A percentile compares a stretch with the other conserved stretches of the same genome.
Evolutionary conservation across 2,797 vertebrate species (phyloP).

Genomic region (Melanotaenia boesemani): DNA sequence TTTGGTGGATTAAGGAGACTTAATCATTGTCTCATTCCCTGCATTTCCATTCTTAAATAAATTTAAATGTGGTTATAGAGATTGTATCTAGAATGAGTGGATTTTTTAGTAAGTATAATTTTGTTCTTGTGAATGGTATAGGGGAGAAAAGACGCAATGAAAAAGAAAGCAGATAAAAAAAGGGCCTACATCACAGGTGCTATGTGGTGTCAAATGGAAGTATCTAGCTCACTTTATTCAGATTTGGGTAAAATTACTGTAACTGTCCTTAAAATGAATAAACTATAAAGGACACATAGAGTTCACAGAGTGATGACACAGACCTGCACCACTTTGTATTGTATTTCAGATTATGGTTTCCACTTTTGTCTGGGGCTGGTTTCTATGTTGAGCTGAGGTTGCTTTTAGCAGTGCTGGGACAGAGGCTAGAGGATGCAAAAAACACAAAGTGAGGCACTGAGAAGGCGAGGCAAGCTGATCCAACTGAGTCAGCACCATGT

Average conservation of each 20-base stretch:
- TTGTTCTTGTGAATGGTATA: conserved; percentile 18
- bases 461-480: conserved; percentile 47
- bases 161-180: background rate
- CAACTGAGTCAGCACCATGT: conserved; percentile 82
- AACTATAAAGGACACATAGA: conserved; percentile 12
- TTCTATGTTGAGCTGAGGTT: conserved; percentile 37
- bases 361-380: conserved; percentile 28
- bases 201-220: conserved; percentile 21
- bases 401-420: conserved; percentile 42
- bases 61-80: conserved; percentile 57
- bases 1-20: conserved; percentile 69
- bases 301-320: conserved; percentile 2
- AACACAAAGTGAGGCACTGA: conserved; percentile 38
- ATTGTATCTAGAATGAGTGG: conserved; percentile 43
- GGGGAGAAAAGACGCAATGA: too few species aligned
- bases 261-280: conserved; percentile 20
- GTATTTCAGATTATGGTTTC: conserved; percentile 31
- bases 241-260: background rate
- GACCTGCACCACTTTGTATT: conserved; percentile 8
- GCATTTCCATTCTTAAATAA: conserved; percentile 65
- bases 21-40: conserved; percentile 64
- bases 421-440: conserved; percentile 35
- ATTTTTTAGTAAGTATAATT: conserved; percentile 41
- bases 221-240: conserved; percentile 3
- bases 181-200: conserved; percentile 3